A percentile compares a stretch with the other conserved stretches of the same genome.
Conservation (phyloP, 2,888 invertebrate genomes). For the Lysandra bellargus region DNA sequence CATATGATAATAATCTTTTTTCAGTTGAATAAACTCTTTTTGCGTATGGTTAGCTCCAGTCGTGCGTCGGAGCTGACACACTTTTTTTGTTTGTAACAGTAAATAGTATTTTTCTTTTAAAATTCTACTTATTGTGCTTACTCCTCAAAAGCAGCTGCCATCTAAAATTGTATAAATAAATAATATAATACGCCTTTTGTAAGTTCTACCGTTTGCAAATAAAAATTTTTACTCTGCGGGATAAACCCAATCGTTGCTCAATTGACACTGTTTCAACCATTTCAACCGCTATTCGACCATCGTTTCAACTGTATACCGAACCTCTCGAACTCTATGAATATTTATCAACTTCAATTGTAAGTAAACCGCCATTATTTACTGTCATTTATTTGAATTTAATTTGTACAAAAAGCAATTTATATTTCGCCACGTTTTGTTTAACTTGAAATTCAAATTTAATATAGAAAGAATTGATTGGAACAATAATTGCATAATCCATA, state of each 20-base stretch:
- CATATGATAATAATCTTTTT: too few species aligned
- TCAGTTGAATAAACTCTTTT: too few species aligned
- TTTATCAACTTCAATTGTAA: constrained; percentile 19
- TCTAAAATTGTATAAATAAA: background rate
- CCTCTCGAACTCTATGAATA: constrained; percentile 9
- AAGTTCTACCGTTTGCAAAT: background rate
- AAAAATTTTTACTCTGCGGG: constrained; percentile 4
- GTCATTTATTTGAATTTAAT: background rate
- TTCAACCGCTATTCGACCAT: background rate
- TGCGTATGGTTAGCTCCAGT: too few species aligned
- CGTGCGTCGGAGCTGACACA: too few species aligned
- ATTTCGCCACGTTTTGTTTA: background rate
- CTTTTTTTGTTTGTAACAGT: too few species aligned
- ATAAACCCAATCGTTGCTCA: constrained; percentile 7
- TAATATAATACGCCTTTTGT: background rate
- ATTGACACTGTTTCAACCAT: constrained; percentile 7
- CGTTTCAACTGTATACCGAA: constrained; percentile 14
- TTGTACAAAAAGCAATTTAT: constrained; percentile 8
- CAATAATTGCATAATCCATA: background rate
- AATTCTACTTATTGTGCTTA: too few species aligned
- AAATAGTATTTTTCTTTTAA: too few species aligned
- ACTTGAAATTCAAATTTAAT: background rate
- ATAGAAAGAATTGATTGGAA: background rate
- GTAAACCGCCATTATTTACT: background rate
- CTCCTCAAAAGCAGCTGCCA: background rate